Evolutionary conservation across 2,888 invertebrate genomes (phyloP).

Genomic region (Cylindroiulus punctatus): DNA sequence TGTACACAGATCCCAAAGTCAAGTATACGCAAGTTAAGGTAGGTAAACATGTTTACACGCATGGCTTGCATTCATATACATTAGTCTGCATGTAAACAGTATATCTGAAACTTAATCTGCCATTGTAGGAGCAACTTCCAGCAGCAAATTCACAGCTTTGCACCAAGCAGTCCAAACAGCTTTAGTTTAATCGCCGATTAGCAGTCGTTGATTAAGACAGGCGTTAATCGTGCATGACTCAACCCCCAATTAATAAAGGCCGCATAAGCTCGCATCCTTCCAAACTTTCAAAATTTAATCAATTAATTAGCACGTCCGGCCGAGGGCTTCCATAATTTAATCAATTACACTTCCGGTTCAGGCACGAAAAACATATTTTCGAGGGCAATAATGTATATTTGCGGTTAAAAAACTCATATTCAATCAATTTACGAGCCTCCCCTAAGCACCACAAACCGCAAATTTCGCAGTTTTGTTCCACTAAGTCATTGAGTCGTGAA

Average conservation of each 20-base stretch:
- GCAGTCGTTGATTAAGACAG: neutral
- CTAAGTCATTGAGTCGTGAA: neutral
- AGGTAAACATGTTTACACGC: too few species aligned
- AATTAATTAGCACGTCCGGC: conserved; percentile 15
- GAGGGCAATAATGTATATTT: neutral
- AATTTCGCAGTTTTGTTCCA: neutral
- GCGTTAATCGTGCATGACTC: neutral
- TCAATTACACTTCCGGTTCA: neutral
- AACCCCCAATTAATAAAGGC: neutral
- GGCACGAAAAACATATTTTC: neutral
- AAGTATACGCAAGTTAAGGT: too few species aligned
- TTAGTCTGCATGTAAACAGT: too few species aligned
- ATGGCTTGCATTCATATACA: too few species aligned
- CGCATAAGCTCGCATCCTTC: too few species aligned
- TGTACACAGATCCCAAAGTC: too few species aligned
- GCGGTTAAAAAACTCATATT: neutral
- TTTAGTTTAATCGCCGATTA: too few species aligned
- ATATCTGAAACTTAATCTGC: too few species aligned
- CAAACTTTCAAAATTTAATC: neutral
- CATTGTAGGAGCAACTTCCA: too few species aligned
- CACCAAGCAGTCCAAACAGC: too few species aligned
- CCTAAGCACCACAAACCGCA: neutral
- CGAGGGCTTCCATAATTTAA: neutral
- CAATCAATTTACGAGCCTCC: neutral
- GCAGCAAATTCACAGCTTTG: too few species aligned